These are phyloP conservation scores for Onchidella celtica DNA, from an alignment of 2,888 invertebrate species.

Conservation along the genomic window DNA sequence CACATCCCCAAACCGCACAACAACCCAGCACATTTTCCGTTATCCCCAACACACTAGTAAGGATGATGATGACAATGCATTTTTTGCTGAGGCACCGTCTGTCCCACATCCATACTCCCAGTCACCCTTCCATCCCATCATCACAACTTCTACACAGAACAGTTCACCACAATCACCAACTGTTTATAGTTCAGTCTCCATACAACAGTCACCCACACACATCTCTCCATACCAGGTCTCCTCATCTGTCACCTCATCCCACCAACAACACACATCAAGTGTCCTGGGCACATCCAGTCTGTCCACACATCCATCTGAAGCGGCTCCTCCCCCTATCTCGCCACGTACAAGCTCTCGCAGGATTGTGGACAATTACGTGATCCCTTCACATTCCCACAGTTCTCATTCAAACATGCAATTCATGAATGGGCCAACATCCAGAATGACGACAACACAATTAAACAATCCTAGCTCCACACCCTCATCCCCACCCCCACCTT, in stretches of 20 bases:
- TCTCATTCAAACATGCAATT: background rate
- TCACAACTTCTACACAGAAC: background rate
- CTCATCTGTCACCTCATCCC: background rate
- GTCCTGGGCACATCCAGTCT: background rate
- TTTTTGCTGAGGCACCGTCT: constrained; percentile 43
- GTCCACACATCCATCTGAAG: background rate
- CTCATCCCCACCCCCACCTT: background rate
- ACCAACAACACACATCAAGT: background rate
- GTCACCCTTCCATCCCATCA: constrained; percentile 40
- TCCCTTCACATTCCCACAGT: background rate
- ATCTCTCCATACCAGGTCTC: constrained; percentile 32
- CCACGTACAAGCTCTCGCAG: constrained; percentile 2
- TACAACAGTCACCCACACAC: background rate
- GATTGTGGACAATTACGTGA: background rate
- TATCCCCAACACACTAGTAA: background rate
- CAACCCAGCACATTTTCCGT: background rate
- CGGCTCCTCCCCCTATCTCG: background rate
- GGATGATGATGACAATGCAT: constrained; percentile 43
- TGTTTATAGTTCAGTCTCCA: constrained; percentile 6
- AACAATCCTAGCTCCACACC: background rate
- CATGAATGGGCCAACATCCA: background rate
- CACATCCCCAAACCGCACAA: background rate
- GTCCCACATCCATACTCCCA: constrained; percentile 48
- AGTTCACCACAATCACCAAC: background rate
- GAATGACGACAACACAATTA: background rate